Percentiles rank a stretch among this genome's conserved stretches.
Conservation (phyloP, 2,888 invertebrate genomes). For the Tridacna crocea region DNA sequence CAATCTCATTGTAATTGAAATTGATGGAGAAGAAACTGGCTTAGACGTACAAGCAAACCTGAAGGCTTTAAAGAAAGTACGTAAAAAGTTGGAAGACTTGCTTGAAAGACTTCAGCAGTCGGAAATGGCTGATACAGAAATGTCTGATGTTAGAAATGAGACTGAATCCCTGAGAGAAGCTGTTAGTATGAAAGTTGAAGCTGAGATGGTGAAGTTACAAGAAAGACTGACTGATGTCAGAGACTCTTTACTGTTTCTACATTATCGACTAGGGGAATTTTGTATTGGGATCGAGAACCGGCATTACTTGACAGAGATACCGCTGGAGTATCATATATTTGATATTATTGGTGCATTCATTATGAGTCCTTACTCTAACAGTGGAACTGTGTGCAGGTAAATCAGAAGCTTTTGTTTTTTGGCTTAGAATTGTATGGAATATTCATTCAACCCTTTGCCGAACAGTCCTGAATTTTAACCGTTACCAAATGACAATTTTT, state of each 20-base stretch:
- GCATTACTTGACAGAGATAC: not conserved
- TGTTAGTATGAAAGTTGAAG: constrained; percentile 19
- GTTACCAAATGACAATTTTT: too few species aligned
- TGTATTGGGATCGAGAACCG: not conserved
- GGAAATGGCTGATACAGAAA: not conserved
- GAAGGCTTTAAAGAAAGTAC: not conserved
- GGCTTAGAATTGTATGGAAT: not conserved
- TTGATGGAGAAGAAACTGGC: constrained; percentile 23
- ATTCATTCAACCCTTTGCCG: not conserved
- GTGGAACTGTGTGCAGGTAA: constrained; percentile 45
- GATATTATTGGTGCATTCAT: constrained; percentile 31
- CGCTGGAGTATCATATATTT: not conserved
- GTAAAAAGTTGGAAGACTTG: constrained; percentile 21
- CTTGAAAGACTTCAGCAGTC: not conserved
- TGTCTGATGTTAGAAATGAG: not conserved
- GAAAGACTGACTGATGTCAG: constrained; percentile 6
- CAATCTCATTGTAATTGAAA: constrained; percentile 1
- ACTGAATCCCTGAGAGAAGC: constrained; percentile 10
- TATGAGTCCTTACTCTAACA: constrained; percentile 26
- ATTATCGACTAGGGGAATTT: not conserved
- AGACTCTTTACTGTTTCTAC: constrained; percentile 8
- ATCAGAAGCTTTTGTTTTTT: not conserved
- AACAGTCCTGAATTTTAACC: too few species aligned
- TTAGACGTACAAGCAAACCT: constrained; percentile 23
- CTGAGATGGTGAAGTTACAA: constrained; percentile 19